A percentile compares a stretch with the other conserved stretches of the same genome.
These are phyloP conservation scores for Gnathonemus longibarbis DNA, from an alignment of 2,113 vertebrate species.

Conservation along the genomic window DNA sequence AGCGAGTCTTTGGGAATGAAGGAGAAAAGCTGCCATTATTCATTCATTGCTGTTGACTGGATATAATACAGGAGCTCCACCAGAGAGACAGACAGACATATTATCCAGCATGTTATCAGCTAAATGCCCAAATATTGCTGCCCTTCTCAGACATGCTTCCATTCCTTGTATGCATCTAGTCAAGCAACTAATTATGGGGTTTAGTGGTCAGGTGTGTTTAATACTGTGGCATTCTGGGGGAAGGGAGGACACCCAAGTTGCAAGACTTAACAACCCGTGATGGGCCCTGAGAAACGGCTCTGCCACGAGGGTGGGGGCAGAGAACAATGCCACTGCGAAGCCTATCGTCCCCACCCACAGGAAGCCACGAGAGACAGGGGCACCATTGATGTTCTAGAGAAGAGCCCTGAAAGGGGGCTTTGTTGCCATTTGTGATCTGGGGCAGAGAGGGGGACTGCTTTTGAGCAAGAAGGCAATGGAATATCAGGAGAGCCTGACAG, in stretches of 20 bases:
- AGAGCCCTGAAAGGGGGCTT: constrained; percentile 14
- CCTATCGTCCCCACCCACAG: constrained; percentile 3
- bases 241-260: background rate
- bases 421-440: constrained; percentile 13
- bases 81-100: background rate
- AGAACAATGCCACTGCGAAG: constrained; percentile 14
- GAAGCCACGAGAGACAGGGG: constrained; percentile 2
- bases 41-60: background rate
- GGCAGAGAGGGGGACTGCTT: background rate
- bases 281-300: background rate
- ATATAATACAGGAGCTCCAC: background rate
- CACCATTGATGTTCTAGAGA: constrained; percentile 7
- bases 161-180: background rate
- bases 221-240: background rate
- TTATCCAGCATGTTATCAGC: background rate
- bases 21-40: background rate
- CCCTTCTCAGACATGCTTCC: background rate
- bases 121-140: background rate
- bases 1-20: background rate
- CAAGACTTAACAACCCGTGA: background rate
- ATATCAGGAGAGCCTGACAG: background rate
- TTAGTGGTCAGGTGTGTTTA: background rate
- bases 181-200: background rate
- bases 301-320: background rate
- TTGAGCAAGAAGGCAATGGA: background rate